Conservation (phyloP, 1,140 invertebrate species). For the Drosophila mayri region DNA sequence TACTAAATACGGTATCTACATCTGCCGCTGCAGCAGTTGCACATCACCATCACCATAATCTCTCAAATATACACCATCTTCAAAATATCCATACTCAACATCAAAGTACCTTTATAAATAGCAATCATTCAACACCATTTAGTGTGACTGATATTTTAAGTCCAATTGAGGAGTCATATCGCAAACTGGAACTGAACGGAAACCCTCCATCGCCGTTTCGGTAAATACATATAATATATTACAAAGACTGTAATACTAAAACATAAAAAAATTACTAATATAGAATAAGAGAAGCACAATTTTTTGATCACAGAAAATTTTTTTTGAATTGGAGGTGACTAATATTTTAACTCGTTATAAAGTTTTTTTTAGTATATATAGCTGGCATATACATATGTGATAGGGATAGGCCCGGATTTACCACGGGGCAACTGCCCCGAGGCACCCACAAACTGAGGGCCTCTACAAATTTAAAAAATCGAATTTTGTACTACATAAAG, state of each 20-base stretch:
- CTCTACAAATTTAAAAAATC: no score
- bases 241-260: neutral
- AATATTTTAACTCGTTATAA: no score
- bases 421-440: no score
- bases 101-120: slow-evolving; percentile 82
- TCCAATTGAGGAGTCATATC: slow-evolving; percentile 96
- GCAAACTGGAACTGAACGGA: slow-evolving; percentile 92
- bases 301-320: no score
- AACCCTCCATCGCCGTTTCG: slow-evolving; percentile 90
- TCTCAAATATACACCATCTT: slow-evolving; percentile 82
- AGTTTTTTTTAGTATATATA: no score
- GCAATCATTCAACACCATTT: slow-evolving; percentile 94
- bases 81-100: slow-evolving; percentile 87
- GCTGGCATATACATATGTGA: rapidly evolving
- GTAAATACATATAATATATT: slow-evolving; percentile 85
- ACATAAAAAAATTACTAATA: neutral
- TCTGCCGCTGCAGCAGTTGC: slow-evolving; percentile 84
- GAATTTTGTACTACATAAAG: no score
- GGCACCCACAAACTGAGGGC: no score
- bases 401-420: rapidly evolving
- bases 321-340: no score
- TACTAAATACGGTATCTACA: slow-evolving; percentile 84
- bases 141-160: slow-evolving; percentile 97
- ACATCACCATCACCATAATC: slow-evolving; percentile 73
- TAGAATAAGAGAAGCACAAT: neutral